Evolutionary conservation across 2,113 vertebrate species (phyloP).

Genomic region (Melanerpes aurifrons): DNA sequence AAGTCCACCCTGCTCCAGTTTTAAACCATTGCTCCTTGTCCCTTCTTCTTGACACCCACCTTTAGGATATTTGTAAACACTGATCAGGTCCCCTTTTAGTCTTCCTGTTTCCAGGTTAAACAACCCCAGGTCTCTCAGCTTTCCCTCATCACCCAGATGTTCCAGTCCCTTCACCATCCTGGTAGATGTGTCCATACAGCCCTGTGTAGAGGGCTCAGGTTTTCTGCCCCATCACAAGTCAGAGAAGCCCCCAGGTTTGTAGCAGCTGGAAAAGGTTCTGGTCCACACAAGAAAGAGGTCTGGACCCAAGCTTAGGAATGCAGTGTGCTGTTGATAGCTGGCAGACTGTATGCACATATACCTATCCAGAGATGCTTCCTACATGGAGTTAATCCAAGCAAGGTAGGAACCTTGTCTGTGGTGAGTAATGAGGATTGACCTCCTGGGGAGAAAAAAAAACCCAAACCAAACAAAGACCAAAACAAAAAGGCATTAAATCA

Average conservation of each 20-base stretch:
- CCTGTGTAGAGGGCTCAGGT: neutral
- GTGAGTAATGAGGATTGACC: neutral
- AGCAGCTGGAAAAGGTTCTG: neutral
- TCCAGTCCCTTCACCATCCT: too few species aligned
- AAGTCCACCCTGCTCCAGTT: too few species aligned
- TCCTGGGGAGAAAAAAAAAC: neutral
- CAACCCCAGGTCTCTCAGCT: too few species aligned
- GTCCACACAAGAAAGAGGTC: neutral
- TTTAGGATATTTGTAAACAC: too few species aligned
- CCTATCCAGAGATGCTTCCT: neutral
- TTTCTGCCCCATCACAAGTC: neutral
- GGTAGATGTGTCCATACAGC: neutral
- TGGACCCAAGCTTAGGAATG: neutral
- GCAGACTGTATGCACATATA: neutral
- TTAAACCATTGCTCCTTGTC: too few species aligned
- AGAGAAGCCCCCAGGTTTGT: neutral
- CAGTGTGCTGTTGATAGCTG: neutral
- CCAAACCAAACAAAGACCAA: neutral
- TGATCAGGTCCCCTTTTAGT: too few species aligned
- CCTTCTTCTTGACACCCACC: too few species aligned
- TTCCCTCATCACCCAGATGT: too few species aligned
- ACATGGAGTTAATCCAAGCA: neutral
- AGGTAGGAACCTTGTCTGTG: neutral
- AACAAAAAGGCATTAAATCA: neutral
- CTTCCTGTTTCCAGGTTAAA: too few species aligned